Base-by-base conservation (phyloP, 2,113 vertebrate species). In the Psettodes erumei region DNA sequence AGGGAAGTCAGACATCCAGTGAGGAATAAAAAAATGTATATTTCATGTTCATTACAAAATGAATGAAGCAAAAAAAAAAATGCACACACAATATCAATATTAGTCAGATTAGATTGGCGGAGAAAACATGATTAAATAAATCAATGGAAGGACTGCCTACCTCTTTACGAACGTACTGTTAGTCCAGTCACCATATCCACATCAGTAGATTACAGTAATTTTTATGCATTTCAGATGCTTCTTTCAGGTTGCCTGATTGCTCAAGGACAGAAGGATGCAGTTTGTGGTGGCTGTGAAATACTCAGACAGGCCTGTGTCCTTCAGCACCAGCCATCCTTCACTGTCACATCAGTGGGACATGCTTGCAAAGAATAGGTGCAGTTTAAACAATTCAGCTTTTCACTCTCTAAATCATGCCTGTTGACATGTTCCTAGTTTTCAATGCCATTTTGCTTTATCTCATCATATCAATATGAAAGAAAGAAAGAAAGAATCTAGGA, bases 151-250 rank as follows among this genome's bases (percentile, higher is more conserved):
- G 35, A 16, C 23, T 33, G 7, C 8, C 42, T 33, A n/a, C 2
- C 6, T 33, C n/a, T 18, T 33, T 4, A 28, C 32, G 43, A 2
- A 56, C 0, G 1, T 15, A 30, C 23, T 15, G 5, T 37, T 55
- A 43, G 38, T 23, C 1, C 25, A 50, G 40, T 23, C 25, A 11
- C 30, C 35, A 51, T 6, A 10, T 68, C n/a, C 33, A 19, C 37
- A n/a, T 42, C 27, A 54, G 33, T 43, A 43, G 21, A 27, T 18
- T 1, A 35, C 21, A 60, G 33, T 77, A 38, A 62, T 27, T 76
- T 16, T 45, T 45, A 54, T 60, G 25, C 30, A 68, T 55, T 51
- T 37, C 21, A 54, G 21, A 60, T 30, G 71, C 28, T 50, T 23
- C 25, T 51, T 51, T 38, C 40, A 48, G 23, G 50, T 55, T 51